Evolutionary conservation across 2,797 vertebrate species (phyloP).

Genomic region (Alectoris magna): DNA sequence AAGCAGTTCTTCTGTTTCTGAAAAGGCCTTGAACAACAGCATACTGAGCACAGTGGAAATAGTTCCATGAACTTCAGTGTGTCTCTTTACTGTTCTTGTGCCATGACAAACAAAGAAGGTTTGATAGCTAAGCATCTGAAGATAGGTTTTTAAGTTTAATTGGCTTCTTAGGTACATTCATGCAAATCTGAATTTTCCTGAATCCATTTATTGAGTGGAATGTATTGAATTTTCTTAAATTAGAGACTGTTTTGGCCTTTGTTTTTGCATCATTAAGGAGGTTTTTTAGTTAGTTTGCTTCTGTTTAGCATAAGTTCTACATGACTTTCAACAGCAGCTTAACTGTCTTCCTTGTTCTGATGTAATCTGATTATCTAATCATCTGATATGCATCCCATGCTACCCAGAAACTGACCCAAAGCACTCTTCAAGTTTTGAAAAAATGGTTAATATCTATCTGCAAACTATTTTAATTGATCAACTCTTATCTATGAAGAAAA

Average conservation of each 20-base stretch:
- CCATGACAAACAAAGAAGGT: neutral
- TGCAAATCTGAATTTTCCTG: neutral
- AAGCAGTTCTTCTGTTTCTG: neutral
- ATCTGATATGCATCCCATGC: neutral
- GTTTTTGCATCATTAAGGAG: neutral
- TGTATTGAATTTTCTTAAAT: constrained; percentile 14
- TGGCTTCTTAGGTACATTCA: neutral
- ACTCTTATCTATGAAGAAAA: neutral
- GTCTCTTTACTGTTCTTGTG: neutral
- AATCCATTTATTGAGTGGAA: constrained; percentile 30
- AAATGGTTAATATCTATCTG: neutral
- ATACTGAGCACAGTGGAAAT: neutral
- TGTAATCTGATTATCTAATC: neutral
- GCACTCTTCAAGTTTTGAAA: neutral
- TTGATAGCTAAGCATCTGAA: neutral
- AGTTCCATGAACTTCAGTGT: neutral
- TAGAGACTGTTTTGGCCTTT: neutral
- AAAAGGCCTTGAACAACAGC: neutral
- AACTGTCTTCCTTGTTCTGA: neutral
- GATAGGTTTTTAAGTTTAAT: neutral
- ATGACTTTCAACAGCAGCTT: neutral
- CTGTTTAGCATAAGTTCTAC: neutral
- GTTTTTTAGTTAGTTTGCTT: neutral
- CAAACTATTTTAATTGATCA: neutral
- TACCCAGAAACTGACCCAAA: neutral